Conservation (phyloP, 23 tunicate species). For the Botrylloides violaceus region DNA sequence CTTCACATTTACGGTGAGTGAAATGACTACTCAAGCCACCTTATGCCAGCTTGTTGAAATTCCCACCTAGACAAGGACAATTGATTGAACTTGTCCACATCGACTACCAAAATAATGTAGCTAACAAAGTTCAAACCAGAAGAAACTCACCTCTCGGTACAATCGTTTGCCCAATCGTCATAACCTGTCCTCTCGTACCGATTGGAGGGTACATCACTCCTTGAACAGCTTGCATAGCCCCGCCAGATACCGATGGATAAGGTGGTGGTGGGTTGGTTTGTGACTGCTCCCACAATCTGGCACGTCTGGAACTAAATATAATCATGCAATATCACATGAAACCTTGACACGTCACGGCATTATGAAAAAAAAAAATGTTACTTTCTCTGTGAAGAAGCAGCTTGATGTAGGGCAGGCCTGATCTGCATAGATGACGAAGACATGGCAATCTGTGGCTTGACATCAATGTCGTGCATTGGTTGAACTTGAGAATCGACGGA, state of each 20-base stretch:
- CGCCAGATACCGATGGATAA: conserved; percentile 20
- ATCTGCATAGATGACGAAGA: neutral
- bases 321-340: neutral
- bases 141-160: conserved; percentile 39
- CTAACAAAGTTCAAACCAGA: too few species aligned
- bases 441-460: conserved; percentile 4
- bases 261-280: conserved; percentile 59
- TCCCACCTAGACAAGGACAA: too few species aligned
- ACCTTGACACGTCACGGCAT: neutral
- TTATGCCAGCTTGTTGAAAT: too few species aligned
- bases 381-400: conserved; percentile 25
- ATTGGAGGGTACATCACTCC: conserved; percentile 23
- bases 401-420: neutral
- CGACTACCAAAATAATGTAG: too few species aligned
- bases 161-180: conserved; percentile 7
- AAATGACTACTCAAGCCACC: too few species aligned
- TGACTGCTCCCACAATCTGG: conserved; percentile 23
- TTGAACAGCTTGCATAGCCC: conserved; percentile 4
- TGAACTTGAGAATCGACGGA: conserved; percentile 24
- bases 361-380: neutral
- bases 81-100: too few species aligned
- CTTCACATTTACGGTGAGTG: too few species aligned
- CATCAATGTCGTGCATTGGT: neutral
- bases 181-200: conserved; percentile 13
- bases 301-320: conserved; percentile 4